These are phyloP conservation scores for Drosophila longiperda DNA, from an alignment of 2,888 invertebrate species.

Conservation along the genomic window DNA sequence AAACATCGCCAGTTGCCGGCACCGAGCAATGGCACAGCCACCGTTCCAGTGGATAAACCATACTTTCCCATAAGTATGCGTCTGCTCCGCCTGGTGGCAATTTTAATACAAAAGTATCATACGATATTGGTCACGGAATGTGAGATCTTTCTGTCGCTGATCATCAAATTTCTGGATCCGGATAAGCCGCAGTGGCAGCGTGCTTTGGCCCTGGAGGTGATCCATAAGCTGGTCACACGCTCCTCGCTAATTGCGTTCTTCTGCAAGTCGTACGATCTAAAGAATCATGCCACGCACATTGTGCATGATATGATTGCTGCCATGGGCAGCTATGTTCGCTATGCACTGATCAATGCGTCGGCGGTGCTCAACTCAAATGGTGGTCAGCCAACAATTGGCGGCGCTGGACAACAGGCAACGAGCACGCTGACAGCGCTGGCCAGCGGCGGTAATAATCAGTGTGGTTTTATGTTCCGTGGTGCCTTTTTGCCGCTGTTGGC, in stretches of 20 bases:
- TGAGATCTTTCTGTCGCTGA: constrained; percentile 98
- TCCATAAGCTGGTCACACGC: constrained; percentile 96
- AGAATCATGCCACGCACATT: constrained; percentile 96
- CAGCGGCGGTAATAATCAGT: constrained; percentile 82
- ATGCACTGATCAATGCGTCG: constrained; percentile 89
- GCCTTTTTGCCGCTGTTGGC: constrained; percentile 96
- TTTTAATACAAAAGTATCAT: constrained; percentile 97
- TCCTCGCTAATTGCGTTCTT: constrained; percentile 94
- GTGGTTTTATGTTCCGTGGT: constrained; percentile 95
- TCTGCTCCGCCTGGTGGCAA: constrained; percentile 95
- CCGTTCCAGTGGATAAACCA: constrained; percentile 92
- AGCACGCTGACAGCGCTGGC: constrained; percentile 84
- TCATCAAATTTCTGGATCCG: constrained; percentile 98
- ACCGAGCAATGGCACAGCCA: constrained; percentile 86
- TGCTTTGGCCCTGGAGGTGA: constrained; percentile 96
- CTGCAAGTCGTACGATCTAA: constrained; percentile 97
- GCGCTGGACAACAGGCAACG: constrained; percentile 53
- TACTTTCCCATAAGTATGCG: constrained; percentile 99
- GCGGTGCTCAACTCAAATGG: constrained; percentile 78
- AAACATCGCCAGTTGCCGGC: constrained; percentile 90
- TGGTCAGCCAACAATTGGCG: constrained; percentile 49
- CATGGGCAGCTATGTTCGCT: constrained; percentile 96
- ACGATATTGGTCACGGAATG: constrained; percentile 97
- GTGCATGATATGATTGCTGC: constrained; percentile 98
- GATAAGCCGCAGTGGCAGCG: constrained; percentile 99